Base-by-base conservation (phyloP, 2,797 vertebrate species). In the Trachops cirrhosus region DNA sequence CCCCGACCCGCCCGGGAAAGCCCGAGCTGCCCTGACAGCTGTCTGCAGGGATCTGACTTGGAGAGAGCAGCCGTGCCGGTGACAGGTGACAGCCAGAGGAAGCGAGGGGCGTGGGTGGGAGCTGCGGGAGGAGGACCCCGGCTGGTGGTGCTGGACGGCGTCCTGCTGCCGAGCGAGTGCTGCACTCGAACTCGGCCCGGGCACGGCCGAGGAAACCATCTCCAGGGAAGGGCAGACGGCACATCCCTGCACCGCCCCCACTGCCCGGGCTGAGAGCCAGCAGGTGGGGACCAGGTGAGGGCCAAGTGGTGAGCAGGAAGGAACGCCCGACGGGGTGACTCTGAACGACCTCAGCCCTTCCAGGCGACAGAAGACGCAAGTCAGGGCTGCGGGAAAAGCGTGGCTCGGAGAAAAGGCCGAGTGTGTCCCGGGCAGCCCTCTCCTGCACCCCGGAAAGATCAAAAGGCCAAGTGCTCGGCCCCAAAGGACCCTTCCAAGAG, bases 301-400 rank as follows among this genome's bases (percentile, higher is more conserved):
- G 24, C 19, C 18, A 83, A 6, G 16, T 29, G 64, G 9, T n/a
- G 22, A 71, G 11, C 77, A 26, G 19, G 71, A 57, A 5, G 54
- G 29, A 79, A 1, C 11, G 24, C 14, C 24, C 3, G 9, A 18
- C 70, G 9, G 8, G 24, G 9, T 6, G 62, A 67, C 57, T 37
- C n/a, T 6, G 50, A 32, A 68, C 52, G 39, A 0, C 9, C 26
- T 21, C 15, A 1, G 79, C 29, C 57, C 85, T 22, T 37, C 70
- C 7, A 9, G 26, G 32, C 29, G 83, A 75, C 16, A 32, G 48
- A 16, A 48, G 34, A 70, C 11, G 9, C 37, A 57, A 22, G 74
- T 75, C 44, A n/a, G 0, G 9, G 54, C 78, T 54, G n/a, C 44
- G 0, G 10, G 11, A 5, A 4, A 9, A 44, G 16, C 5, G 9